Evolutionary conservation across 2,797 vertebrate genomes (phyloP).

Genomic region (Hoplostethus atlanticus): DNA sequence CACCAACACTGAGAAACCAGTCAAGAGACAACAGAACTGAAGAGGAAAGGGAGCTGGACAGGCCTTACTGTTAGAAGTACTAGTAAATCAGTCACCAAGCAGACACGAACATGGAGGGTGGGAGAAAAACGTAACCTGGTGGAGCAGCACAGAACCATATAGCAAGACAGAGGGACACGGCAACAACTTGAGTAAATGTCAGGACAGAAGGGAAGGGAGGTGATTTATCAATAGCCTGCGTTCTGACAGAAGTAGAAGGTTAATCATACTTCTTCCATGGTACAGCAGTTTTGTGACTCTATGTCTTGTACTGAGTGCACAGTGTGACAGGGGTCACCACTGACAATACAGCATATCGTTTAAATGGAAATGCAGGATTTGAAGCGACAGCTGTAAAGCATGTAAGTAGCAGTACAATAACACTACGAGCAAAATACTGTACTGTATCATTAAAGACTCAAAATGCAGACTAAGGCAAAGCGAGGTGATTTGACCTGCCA

Average conservation of each 20-base stretch:
- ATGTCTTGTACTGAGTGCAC: too few species aligned
- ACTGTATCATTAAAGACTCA: not conserved
- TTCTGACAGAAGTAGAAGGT: too few species aligned
- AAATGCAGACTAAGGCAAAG: not conserved
- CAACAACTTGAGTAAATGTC: slow-evolving; percentile 35
- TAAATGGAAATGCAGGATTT: not conserved
- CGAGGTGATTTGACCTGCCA: not conserved
- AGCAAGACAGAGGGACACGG: slow-evolving; percentile 32
- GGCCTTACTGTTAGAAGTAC: slow-evolving; percentile 12
- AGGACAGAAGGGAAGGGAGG: too few species aligned
- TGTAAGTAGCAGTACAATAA: not conserved
- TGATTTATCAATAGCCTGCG: slow-evolving; percentile 29
- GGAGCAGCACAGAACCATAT: slow-evolving; percentile 10
- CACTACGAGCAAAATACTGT: not conserved
- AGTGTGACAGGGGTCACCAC: too few species aligned
- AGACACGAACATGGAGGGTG: slow-evolving; percentile 14
- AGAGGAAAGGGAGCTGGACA: slow-evolving; percentile 1
- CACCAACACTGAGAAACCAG: not conserved
- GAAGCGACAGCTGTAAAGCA: not conserved
- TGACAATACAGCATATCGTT: too few species aligned
- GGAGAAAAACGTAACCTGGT: slow-evolving; percentile 25
- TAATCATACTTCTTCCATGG: too few species aligned
- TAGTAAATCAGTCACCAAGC: slow-evolving; percentile 32
- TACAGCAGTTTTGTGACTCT: too few species aligned
- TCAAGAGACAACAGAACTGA: not conserved